Base-by-base conservation (phyloP, 2,113 vertebrate genomes). In the Callithrix jacchus region DNA sequence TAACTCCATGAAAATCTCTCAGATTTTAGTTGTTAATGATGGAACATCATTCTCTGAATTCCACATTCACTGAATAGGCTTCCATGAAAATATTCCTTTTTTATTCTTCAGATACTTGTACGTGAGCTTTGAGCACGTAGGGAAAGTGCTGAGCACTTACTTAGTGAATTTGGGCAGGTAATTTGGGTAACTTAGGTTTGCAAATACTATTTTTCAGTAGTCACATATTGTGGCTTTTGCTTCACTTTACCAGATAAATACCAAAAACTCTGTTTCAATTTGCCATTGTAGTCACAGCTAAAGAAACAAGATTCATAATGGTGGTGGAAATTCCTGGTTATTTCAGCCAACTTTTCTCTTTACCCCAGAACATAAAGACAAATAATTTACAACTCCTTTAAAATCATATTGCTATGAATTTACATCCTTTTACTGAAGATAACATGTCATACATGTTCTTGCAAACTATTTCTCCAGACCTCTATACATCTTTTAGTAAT, bases 21-120 rank as follows among this genome's bases (percentile, higher is more conserved):
- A 71, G 83, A 86, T 93, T 93, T 92, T 54, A 25, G 66, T 93
- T 93, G 71, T 37, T 92, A 81, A 83, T n/a, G 30, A 77, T 64
- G 61, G 37, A 58, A 64, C 56, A 52, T 77, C 30, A 80, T 52
- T 95, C 32, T 21, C 45, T 76, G 35, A 93, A 80, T 87, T 86
- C 56, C 27, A 66, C 54, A 84, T 52, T 40, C 58, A n/a, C 17
- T n/a, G 74, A 71, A 47, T 61, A 47, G 32, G 25, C 47, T 83
- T 66, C 49, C 32, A n/a, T 89, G 54, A 88, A 94, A 80, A 82
- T 58, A 76, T 58, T 79, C 68, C 71, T 64, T 40, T 17, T 92
- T 82, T 87, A 27, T 86, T 87, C 71, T 91, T 93, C 27, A 85
- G 32, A 81, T 37, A 68, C 30, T n/a, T 58, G 56, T 12, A 18